These are phyloP conservation scores for Siniperca obscura DNA, from an alignment of 2,797 vertebrate genomes.

Conservation along the genomic window DNA sequence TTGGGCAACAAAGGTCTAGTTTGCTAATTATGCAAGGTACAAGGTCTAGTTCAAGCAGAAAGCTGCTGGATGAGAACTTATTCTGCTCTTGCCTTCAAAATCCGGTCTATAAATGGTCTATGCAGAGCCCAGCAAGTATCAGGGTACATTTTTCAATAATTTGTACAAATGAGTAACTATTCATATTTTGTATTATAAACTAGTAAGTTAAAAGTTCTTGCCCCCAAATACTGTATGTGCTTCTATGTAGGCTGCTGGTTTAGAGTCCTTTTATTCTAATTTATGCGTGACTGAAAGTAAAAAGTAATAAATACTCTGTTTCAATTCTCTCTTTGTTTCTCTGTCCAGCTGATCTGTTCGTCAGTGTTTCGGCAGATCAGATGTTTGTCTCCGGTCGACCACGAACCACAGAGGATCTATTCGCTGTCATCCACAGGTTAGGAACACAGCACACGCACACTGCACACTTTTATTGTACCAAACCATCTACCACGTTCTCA, in stretches of 20 bases:
- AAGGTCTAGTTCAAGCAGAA: neutral
- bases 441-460: constrained; percentile 75
- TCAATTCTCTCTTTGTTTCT: constrained; percentile 27
- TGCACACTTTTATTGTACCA: neutral
- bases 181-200: neutral
- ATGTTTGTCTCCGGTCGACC: constrained; percentile 84
- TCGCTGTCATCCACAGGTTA: constrained; percentile 98
- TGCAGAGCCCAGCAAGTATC: too few relatives aligned
- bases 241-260: neutral
- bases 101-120: neutral
- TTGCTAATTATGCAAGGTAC: neutral
- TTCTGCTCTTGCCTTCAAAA: neutral
- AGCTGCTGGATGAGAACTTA: neutral
- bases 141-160: neutral
- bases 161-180: neutral
- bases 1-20: neutral
- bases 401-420: constrained; percentile 94
- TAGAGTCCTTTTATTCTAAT: neutral
- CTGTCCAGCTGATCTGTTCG: constrained; percentile 81
- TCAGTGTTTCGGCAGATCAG: constrained; percentile 81
- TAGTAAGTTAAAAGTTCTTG: too few relatives aligned
- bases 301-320: neutral
- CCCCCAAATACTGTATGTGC: too few relatives aligned
- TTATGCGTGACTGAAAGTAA: neutral
- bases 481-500: neutral